phyloP scores from a whole-genome alignment of 2,113 vertebrate genomes.

The Ovis aries region DNA sequence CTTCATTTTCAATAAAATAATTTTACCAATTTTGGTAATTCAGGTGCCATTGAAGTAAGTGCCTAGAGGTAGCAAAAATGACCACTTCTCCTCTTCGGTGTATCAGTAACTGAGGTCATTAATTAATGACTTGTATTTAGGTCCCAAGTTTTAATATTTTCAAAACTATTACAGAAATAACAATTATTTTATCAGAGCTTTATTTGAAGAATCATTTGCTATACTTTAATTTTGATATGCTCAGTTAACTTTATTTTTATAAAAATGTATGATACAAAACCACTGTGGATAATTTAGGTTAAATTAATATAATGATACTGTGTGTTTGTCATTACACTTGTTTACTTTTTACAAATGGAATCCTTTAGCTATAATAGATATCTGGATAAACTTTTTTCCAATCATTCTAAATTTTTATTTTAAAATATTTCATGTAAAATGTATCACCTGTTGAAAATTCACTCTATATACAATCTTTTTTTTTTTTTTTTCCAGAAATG shows the following conservation, averaged over 20 bases:
- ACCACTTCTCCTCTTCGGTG: background rate
- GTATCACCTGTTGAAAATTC: background rate
- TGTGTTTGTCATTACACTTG: background rate
- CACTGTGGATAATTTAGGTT: background rate
- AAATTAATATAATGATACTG: background rate
- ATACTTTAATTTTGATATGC: background rate
- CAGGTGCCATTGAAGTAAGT: background rate
- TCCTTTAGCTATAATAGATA: background rate
- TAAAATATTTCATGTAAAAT: background rate
- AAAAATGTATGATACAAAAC: background rate
- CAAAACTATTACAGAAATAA: background rate
- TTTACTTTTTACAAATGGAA: background rate
- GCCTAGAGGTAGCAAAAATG: background rate
- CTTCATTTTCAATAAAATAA: background rate
- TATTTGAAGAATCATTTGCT: background rate
- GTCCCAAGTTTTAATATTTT: background rate
- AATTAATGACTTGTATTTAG: background rate
- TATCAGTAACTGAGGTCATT: background rate
- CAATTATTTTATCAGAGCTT: background rate
- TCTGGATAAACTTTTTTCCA: background rate
- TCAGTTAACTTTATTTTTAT: background rate
- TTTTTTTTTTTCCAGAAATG: background rate
- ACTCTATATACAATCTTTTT: background rate
- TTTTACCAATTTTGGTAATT: background rate
- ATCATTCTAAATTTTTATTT: background rate